Evolutionary conservation across 2,888 invertebrate species (phyloP), one percentile per base, ranked within the genome.

Genomic region (Agonum fuliginosum): DNA sequence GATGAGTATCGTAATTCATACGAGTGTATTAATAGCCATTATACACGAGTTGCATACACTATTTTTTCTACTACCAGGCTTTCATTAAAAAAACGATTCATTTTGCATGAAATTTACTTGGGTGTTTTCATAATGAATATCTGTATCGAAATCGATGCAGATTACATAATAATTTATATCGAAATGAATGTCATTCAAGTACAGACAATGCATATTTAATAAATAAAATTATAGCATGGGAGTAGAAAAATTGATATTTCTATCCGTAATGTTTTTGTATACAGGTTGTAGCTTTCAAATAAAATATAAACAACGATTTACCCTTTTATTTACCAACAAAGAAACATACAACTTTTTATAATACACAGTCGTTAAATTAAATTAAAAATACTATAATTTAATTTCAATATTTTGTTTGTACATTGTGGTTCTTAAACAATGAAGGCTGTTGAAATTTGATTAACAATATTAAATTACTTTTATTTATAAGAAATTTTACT

Each of bases 261-360:
- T 37, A 37, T n/a, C n/a, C n/a, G 37, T 37, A 34, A 62, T 62
- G 30, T 62, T 62, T 30, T 62, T 62, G 58, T 62, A 58, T 54
- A 22, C 62, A 65, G 74, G 62, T 48, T 27, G 65, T 74, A 62
- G 74, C 74, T 74, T 74, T 74, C 65, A 74, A 72, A 62, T 74
- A 74, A 74, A 74, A 2, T 17, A 65, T 62, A 62, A 65, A 62
- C 14, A 74, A 62, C 27, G 22, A 74, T 74, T 71, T 46, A 20
- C 30, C 30, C 30, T 37, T 71, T 62, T 62, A 62, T 62, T 62
- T 62, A 62, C 58, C 54, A 62, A 62, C 58, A 62, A 62, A 54
- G 22, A 62, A 62, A 14, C 58, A 62, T 62, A 62, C 58, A 62
- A 62, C 17, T 30, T 62, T n/a, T 8, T 58, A 46, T 17, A 30